Evolutionary conservation across 2,888 invertebrate genomes (phyloP), one percentile per base, ranked within the genome.

Genomic region (Drosophila sordidula): DNA sequence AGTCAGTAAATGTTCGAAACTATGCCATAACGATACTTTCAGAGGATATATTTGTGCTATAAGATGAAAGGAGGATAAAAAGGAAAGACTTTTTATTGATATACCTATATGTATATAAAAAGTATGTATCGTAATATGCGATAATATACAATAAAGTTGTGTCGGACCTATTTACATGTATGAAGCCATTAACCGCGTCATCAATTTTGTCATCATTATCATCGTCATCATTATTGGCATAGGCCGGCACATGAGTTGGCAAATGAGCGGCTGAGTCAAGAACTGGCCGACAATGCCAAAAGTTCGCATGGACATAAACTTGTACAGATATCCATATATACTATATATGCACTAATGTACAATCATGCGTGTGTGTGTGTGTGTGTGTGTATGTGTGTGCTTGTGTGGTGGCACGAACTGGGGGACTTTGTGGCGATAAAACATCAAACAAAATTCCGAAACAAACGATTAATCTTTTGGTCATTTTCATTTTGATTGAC

Each of bases 401-500:
- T 38, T 47, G 57, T 54, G 49, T 58, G 57, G 14, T 51, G 49
- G 70, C 47, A 64, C 57, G 58, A 78, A 65, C 75, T 74, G 77
- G 72, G 76, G 71, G 80, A 82, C 84, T 75, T 63, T 85, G 76
- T 70, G 88, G 79, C 80, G 77, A 87, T 89, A 83, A 86, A 90
- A 90, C 90, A 85, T 90, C 90, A 90, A 91, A 91, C 86, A 82
- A 81, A 87, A 87, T 87, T 89, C 89, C 90, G 89, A 90, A 90
- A 90, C 78, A 89, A 87, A 89, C 90, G 86, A 91, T 91, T 91
- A 91, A 91, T 90, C 91, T 90, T 89, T 89, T 88, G 90, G 90
- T 90, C 87, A 91, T 90, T 91, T 90, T 89, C 88, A 88, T 90
- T 90, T 89, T 90, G 90, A 90, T 90, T 91, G 90, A 90, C 91